Percentiles rank a stretch among this genome's conserved stretches.
Conservation (phyloP, 2,888 invertebrate genomes). For the Diarsia mendica region DNA sequence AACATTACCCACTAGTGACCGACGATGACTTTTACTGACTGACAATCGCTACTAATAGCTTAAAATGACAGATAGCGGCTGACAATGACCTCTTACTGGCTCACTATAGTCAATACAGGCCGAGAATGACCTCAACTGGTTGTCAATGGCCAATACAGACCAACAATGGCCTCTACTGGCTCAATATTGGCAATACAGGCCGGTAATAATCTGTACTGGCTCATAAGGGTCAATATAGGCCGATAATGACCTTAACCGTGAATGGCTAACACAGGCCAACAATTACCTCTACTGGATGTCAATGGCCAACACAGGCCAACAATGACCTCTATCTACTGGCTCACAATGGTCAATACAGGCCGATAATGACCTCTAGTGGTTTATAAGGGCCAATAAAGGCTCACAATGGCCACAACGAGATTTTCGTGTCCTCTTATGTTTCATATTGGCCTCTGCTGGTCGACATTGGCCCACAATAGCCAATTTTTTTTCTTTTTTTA, state of each 20-base stretch:
- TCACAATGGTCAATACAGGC: not conserved
- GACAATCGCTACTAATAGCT: no score
- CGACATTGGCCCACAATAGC: not conserved
- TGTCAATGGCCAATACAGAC: not conserved
- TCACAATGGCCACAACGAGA: not conserved
- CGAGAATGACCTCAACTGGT: not conserved
- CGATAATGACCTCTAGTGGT: no score
- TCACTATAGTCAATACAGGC: not conserved
- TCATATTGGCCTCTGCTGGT: not conserved
- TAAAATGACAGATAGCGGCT: no score
- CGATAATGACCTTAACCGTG: not conserved
- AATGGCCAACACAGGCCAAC: not conserved
- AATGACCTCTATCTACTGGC: no score
- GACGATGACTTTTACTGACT: no score
- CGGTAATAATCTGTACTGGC: accelerated
- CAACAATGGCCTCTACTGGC: not conserved
- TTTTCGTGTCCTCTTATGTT: not conserved
- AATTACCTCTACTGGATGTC: not conserved
- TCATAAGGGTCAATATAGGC: accelerated
- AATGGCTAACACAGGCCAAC: not conserved
- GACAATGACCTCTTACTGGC: not conserved
- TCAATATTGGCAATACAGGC: not conserved
- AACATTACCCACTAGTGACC: no score
- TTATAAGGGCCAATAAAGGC: not conserved
- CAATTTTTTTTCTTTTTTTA: not conserved